Evolutionary conservation across 2,888 invertebrate genomes (phyloP), one percentile per base, ranked within the genome.

Genomic region (Shargacucullia verbasci): DNA sequence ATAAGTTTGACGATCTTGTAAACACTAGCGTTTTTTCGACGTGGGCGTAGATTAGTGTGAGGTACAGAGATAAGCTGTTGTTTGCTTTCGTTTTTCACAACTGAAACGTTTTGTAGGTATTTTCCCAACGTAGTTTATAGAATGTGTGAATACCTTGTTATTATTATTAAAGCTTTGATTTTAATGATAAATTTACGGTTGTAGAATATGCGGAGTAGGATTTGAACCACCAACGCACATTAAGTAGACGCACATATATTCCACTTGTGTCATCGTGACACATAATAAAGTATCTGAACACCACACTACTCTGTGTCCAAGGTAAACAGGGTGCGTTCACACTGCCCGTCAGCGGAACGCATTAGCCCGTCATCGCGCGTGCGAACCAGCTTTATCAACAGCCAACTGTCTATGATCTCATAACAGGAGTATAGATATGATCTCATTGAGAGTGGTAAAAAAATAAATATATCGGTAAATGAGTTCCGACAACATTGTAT

Each of bases 1-100:
- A 88, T 87, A 83, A 84, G 75, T 85, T 79, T 82, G 85, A 84
- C 78, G 85, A 79, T 81, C 58, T 63, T 81, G 85, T 89, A 89
- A 89, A 89, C 88, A 89, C 65, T 60, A 61, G 47, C 58, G 65
- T 76, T 80, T 78, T 71, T 62, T 61, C 29, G 15, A 57, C 49
- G 54, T 62, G 20, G 50, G 57, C 55, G 64, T 70, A 66, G 61
- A 52, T 64, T 58, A 66, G 40, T 44, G 66, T 33, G 43, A 45
- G 57, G 50, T 54, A 49, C 49, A 64, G 60, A 70, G 68, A 68
- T 71, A 53, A 46, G 46, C 27, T 46, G 38, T 12, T 39, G 38
- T 41, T 63, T 65, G 40, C 39, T 50, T 39, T 56, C 45, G n/a
- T 37, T 53, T 56, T 49, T 34, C 58, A 56, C 33, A 38, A 14